phyloP scores from a whole-genome alignment of 1,140 invertebrate species.

The Stegodyphus mimosarum region DNA sequence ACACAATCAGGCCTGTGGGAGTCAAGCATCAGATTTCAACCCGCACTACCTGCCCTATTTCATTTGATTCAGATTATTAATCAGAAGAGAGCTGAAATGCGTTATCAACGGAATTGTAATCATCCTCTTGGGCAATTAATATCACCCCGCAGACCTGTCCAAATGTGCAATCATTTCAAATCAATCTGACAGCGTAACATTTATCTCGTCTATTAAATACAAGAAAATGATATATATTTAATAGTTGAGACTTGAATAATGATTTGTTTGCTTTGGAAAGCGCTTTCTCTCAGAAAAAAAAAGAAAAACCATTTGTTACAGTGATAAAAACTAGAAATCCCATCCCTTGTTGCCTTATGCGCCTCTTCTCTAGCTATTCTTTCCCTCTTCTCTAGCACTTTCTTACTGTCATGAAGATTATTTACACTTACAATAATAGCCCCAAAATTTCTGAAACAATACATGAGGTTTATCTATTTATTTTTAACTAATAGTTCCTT shows the following conservation, averaged over 20 bases:
- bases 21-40: no score
- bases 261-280: constrained; percentile 45
- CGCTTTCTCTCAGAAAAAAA: constrained; percentile 4
- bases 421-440: no score
- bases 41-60: no score
- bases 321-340: background rate
- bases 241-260: constrained; percentile 45
- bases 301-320: constrained; percentile 31
- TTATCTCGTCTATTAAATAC: constrained; percentile 40
- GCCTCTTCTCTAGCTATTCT: background rate
- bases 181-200: constrained; percentile 50
- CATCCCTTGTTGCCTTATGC: no score
- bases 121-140: constrained; percentile 28
- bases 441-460: no score
- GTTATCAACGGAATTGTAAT: constrained; percentile 21
- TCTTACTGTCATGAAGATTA: no score
- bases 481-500: no score
- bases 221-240: constrained; percentile 57
- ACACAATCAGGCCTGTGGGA: no score
- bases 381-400: no score
- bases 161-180: constrained; percentile 37
- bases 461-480: no score
- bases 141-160: constrained; percentile 28
- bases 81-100: constrained; percentile 6
- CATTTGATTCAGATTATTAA: no score